phyloP scores from a whole-genome alignment of 2,888 invertebrate genomes.

The Antheraea assamensis region DNA sequence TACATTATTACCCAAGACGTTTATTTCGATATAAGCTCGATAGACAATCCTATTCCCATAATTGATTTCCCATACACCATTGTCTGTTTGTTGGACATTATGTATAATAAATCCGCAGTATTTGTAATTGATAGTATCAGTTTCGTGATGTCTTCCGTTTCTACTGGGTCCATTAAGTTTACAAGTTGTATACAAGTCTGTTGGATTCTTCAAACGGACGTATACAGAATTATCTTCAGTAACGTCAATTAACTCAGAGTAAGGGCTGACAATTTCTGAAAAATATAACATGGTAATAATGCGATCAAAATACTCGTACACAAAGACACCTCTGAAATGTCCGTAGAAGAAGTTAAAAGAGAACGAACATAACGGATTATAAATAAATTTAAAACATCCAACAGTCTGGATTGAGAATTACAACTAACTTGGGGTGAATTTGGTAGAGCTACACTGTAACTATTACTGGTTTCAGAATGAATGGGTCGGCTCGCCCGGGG shows the following conservation, averaged over 20 bases:
- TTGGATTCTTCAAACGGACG: conserved; percentile 49
- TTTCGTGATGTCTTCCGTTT: conserved; percentile 29
- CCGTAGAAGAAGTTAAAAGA: too few species aligned
- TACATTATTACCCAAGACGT: conserved; percentile 54
- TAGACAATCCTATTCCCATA: conserved; percentile 53
- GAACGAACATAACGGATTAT: too few species aligned
- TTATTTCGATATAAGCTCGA: conserved; percentile 48
- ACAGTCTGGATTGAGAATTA: too few species aligned
- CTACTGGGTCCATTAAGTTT: conserved; percentile 47
- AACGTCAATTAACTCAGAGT: conserved; percentile 42
- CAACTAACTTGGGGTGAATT: too few species aligned
- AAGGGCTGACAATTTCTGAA: conserved; percentile 51
- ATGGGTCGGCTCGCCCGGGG: too few species aligned
- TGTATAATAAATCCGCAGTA: conserved; percentile 56
- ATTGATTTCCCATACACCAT: conserved; percentile 58
- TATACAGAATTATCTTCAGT: conserved; percentile 54
- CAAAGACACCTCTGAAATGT: too few species aligned
- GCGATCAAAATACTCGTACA: too few species aligned
- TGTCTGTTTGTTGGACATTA: conserved; percentile 37
- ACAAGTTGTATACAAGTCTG: conserved; percentile 49
- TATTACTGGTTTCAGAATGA: too few species aligned
- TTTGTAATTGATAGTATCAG: conserved; percentile 39
- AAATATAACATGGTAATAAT: neutral
- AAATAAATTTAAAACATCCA: too few species aligned
- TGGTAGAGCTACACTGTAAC: too few species aligned